These are phyloP conservation scores for Ophraella communa DNA, from an alignment of 2,888 invertebrate species.

Conservation along the genomic window DNA sequence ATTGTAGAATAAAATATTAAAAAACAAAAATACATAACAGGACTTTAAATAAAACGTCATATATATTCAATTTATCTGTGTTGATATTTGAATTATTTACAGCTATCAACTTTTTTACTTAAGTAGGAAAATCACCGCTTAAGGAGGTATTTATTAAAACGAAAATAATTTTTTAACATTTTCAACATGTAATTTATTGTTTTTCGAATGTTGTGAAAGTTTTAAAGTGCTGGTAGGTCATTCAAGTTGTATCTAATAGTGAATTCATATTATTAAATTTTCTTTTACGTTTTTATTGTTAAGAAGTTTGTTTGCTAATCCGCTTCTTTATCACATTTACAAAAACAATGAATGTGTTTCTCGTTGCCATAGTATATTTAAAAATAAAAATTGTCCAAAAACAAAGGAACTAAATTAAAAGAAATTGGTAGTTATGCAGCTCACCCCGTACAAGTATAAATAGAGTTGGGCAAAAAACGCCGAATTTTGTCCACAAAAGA, in stretches of 20 bases:
- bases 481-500: conserved; percentile 57
- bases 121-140: background rate
- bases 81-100: background rate
- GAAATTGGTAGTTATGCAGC: background rate
- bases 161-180: background rate
- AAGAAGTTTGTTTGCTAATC: no score
- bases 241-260: background rate
- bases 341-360: no score
- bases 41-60: background rate
- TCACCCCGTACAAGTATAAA: conserved; percentile 37
- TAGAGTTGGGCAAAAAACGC: conserved; percentile 49
- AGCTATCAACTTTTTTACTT: background rate
- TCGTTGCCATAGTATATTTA: background rate
- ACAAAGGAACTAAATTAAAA: background rate
- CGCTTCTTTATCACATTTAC: no score
- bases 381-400: background rate
- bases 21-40: background rate
- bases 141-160: background rate
- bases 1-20: background rate
- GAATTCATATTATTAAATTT: background rate
- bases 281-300: background rate
- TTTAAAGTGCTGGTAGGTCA: background rate
- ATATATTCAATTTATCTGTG: background rate
- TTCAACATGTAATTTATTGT: background rate
- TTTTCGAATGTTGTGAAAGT: background rate